Evolutionary conservation across 2,888 invertebrate genomes (phyloP), one percentile per base, ranked within the genome.

Genomic region (Synergus umbraculus): DNA sequence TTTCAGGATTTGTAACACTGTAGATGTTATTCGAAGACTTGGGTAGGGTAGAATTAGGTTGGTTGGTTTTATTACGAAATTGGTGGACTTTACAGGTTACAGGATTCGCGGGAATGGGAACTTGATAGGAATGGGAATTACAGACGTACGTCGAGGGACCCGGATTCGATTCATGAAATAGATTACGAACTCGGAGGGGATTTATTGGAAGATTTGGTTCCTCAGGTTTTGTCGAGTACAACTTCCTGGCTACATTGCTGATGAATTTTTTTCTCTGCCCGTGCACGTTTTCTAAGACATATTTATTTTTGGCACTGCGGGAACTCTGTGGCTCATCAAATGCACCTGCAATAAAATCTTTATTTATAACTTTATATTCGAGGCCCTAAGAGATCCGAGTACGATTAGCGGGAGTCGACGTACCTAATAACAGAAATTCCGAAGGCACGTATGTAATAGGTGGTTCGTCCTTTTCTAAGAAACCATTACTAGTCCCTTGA

Each of bases 111-210:
- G 82, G 69, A 18, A 84, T 81, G 1, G 81, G 66, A 13, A 84
- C 82, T 4, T 54, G 22, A 69, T 1, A 73, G 12, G n/a, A 13
- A 54, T 49, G 13, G 60, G 63, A 22, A 80, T 12, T 18, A 82
- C 81, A 41, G 5, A 83, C 83, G 54, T 86, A 82, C 86, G 88
- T 86, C 15, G 90, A 90, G 0, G 89, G 88, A 0, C 89, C 88
- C 2, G 90, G 88, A 83, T 88, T 88, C 66, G 87, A 85, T 29
- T 90, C 88, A 79, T 87, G 87, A 78, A 87, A 88, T 0, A 88
- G 86, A 79, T 82, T 87, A n/a, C 84, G 79, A 41, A 87, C 87
- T 13, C 82, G 79, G 43, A 88, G 88, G 1, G 89, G 89, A 83
- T 88, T 86, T 2, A 87, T 79, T 43, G 84, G 81, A 9, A 86